phyloP scores from a whole-genome alignment of 2,888 invertebrate species.

The Gnatocerus cornutus region DNA sequence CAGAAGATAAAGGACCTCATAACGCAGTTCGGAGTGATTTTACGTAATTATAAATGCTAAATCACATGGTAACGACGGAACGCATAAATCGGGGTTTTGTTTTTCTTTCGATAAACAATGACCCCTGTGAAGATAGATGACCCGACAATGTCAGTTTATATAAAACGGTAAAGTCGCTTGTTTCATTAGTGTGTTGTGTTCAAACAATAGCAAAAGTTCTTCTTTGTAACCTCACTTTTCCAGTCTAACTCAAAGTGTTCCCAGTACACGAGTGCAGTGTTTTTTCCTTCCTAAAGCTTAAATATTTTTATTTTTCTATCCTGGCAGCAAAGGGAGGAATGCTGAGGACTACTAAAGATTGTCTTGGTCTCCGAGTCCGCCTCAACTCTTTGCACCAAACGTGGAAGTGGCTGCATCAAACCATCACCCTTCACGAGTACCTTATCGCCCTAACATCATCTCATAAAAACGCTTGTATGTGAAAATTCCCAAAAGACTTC shows the following conservation, averaged over 20 bases:
- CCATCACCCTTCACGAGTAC: constrained; percentile 90
- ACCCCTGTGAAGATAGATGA: constrained; percentile 64
- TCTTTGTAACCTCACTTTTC: constrained; percentile 27
- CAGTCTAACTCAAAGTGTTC: not conserved
- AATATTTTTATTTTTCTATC: constrained; percentile 70
- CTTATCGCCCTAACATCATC: constrained; percentile 86
- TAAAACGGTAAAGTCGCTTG: constrained; percentile 61
- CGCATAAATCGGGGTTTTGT: constrained; percentile 59
- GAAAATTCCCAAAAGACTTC: constrained; percentile 1
- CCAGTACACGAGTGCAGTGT: constrained; percentile 10
- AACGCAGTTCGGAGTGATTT: constrained; percentile 25
- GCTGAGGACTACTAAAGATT: constrained; percentile 83
- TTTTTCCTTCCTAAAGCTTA: constrained; percentile 67
- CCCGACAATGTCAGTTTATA: constrained; percentile 60
- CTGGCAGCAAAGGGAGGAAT: constrained; percentile 69
- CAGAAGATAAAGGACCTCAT: constrained; percentile 7
- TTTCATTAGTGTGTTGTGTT: constrained; percentile 29
- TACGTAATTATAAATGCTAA: constrained; percentile 51
- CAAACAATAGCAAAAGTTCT: constrained; percentile 1
- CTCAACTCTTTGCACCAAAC: constrained; percentile 92
- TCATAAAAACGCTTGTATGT: constrained; percentile 75
- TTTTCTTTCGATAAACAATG: constrained; percentile 62
- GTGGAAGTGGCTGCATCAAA: constrained; percentile 96
- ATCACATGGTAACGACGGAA: constrained; percentile 57
- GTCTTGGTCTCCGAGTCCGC: constrained; percentile 92